Percentiles rank a stretch among this genome's conserved stretches.
phyloP scores from a whole-genome alignment of 2,888 invertebrate species.

The Cataglyphis rosenhaueri region DNA sequence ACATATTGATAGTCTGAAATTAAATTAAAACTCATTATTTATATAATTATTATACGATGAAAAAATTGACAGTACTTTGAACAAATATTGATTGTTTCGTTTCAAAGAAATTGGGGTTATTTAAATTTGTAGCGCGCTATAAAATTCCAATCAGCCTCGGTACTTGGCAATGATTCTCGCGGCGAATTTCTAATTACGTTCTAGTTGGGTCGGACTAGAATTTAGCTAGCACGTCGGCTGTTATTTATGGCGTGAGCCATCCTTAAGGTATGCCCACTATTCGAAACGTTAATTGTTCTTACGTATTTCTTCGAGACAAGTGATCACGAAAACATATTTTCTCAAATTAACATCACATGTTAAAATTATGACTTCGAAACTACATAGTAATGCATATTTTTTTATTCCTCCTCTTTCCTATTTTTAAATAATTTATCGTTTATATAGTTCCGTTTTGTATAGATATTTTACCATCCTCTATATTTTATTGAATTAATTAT shows the following conservation, averaged over 20 bases:
- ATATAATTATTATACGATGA: background rate
- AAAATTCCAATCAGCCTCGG: conserved; percentile 37
- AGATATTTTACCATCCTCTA: background rate
- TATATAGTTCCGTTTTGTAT: background rate
- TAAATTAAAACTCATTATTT: background rate
- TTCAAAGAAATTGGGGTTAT: conserved; percentile 25
- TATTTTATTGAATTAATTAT: conserved; percentile 13
- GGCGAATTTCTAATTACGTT: conserved; percentile 53
- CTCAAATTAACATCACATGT: background rate
- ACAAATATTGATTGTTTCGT: background rate
- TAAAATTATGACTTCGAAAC: background rate
- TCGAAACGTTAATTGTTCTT: conserved; percentile 45
- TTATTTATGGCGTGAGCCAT: conserved; percentile 50
- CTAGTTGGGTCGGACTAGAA: conserved; percentile 48
- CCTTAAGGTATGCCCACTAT: conserved; percentile 29
- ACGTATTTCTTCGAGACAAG: conserved; percentile 16
- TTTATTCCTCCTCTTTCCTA: background rate
- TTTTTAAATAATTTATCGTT: background rate
- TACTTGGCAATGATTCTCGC: conserved; percentile 52
- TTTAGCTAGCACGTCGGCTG: conserved; percentile 40
- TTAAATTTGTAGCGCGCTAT: conserved; percentile 38
- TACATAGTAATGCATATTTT: background rate
- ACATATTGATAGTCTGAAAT: background rate
- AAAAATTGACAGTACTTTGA: background rate
- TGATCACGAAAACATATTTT: background rate